phyloP scores from a whole-genome alignment of 2,888 invertebrate species.

The Hartigia nigra region DNA sequence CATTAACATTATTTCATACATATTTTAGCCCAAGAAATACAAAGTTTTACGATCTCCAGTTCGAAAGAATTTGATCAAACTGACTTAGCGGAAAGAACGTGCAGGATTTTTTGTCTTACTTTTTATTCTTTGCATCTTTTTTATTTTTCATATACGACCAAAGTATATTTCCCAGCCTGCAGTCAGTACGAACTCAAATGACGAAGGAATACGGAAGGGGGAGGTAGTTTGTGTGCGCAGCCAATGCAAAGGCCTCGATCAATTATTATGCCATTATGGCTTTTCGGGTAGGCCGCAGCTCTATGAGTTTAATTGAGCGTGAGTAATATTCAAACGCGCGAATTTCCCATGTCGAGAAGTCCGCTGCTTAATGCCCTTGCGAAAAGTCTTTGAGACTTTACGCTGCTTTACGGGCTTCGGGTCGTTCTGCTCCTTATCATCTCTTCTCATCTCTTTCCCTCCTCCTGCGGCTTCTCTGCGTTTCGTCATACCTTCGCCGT shows the following conservation, averaged over 20 bases:
- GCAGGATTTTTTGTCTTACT: background rate
- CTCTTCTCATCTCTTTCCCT: slow-evolving; percentile 10
- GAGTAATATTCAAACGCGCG: slow-evolving; percentile 54
- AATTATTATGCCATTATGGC: slow-evolving; percentile 49
- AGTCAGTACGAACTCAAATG: background rate
- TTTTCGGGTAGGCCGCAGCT: slow-evolving; percentile 29
- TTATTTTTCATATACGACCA: background rate
- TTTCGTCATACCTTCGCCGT: slow-evolving; percentile 22
- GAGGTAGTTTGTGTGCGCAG: background rate
- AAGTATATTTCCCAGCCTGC: background rate
- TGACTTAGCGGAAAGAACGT: background rate
- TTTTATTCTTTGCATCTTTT: background rate
- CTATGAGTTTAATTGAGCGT: slow-evolving; percentile 60
- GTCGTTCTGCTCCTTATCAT: background rate
- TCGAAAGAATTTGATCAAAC: background rate
- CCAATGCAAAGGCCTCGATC: slow-evolving; percentile 26
- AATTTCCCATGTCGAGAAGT: slow-evolving; percentile 33
- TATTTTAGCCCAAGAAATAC: background rate
- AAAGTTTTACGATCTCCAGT: background rate
- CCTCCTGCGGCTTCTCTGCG: slow-evolving; percentile 16
- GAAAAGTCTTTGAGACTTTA: background rate
- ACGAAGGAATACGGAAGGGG: background rate
- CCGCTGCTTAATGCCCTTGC: slow-evolving; percentile 36
- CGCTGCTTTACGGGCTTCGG: background rate
- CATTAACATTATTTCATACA: background rate